Base-by-base conservation (phyloP, 2,797 vertebrate genomes). In the Rhabdomys pumilio region DNA sequence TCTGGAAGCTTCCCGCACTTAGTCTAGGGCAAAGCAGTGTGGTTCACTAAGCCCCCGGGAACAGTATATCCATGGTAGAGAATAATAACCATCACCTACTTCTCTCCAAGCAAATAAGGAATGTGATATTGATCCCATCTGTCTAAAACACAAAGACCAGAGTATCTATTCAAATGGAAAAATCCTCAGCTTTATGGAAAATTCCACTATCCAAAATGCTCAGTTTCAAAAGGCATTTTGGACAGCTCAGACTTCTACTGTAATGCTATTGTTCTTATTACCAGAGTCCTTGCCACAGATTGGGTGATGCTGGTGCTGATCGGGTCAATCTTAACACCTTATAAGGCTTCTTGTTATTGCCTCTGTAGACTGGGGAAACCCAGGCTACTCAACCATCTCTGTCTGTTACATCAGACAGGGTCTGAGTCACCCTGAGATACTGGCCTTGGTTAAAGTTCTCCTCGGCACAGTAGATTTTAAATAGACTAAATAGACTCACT, bases 171-270 rank as follows among this genome's bases (percentile, higher is more conserved):
- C 80, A 89, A 83, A 90, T 95, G 96, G 97, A 98, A 97, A 96
- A 97, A 94, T 93, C 89, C 90, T 93, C 90, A 94, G 82, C 92
- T 89, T 93, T 90, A 95, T 67, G 97, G 97, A 97, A 98, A 98
- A 97, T 97, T 97, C 97, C 97, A 94, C 93, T 75, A 69, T 89
- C 90, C 0, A 0, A 95, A 97, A 93, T 92, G 88, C 8, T 91
- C 89, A 47, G 31, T 88, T 92, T 95, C 87, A 95, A 34, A 84
- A 81, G 73, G 73, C 88, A 67, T 92, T 89, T 93, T 77, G 81
- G 80, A 84, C 59, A 90, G 84, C 80, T 72, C 76, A 80, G 93
- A 65, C 75, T 96, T 96, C 86, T 59, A 85, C 67, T 38, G 4
- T 94, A 89, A 65, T 95, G 79, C 38, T 86, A 75, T 84, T 82